These are phyloP conservation scores for Forbesichthys papilliferus DNA, from an alignment of 2,113 vertebrate species.

Conservation along the genomic window DNA sequence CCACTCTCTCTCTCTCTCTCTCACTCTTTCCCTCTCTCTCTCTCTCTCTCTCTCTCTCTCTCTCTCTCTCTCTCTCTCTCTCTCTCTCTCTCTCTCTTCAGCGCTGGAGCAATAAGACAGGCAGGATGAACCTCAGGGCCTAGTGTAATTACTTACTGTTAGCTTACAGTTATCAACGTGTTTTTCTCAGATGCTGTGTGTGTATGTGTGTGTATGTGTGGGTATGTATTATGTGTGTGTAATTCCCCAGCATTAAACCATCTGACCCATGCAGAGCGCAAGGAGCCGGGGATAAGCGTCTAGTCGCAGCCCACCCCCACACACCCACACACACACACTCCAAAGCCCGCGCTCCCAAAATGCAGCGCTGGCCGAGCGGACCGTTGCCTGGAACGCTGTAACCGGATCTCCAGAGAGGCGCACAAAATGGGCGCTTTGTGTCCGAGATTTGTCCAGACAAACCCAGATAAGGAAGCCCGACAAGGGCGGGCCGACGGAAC, in stretches of 20 bases:
- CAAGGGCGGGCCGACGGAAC: slow-evolving; percentile 58
- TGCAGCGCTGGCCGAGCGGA: slow-evolving; percentile 54
- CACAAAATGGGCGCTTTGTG: slow-evolving; percentile 75
- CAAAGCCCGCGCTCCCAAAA: slow-evolving; percentile 48
- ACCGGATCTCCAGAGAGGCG: slow-evolving; percentile 76
- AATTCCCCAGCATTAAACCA: slow-evolving; percentile 62
- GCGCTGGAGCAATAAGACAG: background rate
- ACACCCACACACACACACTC: background rate
- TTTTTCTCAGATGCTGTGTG: background rate
- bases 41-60: slow-evolving; percentile 11
- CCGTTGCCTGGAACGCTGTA: slow-evolving; percentile 68
- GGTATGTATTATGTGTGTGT: slow-evolving; percentile 33
- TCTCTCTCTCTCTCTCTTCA: background rate
- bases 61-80: slow-evolving; percentile 3
- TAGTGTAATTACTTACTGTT: background rate
- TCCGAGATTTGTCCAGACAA: slow-evolving; percentile 72
- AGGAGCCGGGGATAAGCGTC: slow-evolving; percentile 50
- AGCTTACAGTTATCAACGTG: too few species aligned
- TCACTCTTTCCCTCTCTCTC: background rate
- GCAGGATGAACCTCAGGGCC: background rate
- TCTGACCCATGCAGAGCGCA: slow-evolving; percentile 45
- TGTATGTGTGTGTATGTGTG: slow-evolving; percentile 20
- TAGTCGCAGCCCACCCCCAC: slow-evolving; percentile 44
- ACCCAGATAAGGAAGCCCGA: slow-evolving; percentile 68
- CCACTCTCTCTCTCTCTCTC: background rate